Conservation (phyloP, 2,113 vertebrate species). For the Sylvia atricapilla region DNA sequence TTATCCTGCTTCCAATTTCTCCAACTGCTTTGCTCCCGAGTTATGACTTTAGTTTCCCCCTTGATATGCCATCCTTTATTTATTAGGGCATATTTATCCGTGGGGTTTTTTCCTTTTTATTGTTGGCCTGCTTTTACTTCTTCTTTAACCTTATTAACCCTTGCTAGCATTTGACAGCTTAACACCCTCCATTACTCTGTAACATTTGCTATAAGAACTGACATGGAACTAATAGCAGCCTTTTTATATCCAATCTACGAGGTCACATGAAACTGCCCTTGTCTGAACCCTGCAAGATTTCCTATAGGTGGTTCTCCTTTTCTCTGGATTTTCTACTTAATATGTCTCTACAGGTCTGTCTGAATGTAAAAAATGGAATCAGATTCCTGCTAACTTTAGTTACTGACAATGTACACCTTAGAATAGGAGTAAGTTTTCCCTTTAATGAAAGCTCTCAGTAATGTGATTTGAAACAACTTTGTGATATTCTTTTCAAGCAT, state of each 20-base stretch:
- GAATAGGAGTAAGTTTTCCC: conserved; percentile 61
- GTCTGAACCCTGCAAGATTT: conserved; percentile 74
- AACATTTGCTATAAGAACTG: conserved; percentile 75
- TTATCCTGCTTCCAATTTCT: conserved; percentile 6
- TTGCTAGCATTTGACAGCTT: conserved; percentile 81
- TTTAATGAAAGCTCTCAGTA: conserved; percentile 53
- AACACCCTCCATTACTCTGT: conserved; percentile 80
- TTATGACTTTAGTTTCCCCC: conserved; percentile 60
- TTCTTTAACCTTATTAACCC: conserved; percentile 87
- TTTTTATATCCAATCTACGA: conserved; percentile 78
- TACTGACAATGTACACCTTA: conserved; percentile 51
- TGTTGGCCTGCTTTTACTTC: conserved; percentile 76
- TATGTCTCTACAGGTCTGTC: conserved; percentile 71
- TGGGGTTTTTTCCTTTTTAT: conserved; percentile 51
- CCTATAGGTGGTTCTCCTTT: conserved; percentile 72
- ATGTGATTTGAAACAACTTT: conserved; percentile 66
- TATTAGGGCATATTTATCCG: conserved; percentile 73
- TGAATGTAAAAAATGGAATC: conserved; percentile 68
- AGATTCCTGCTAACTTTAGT: conserved; percentile 72
- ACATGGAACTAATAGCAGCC: conserved; percentile 80
- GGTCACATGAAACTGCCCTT: conserved; percentile 78
- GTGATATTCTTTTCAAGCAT: conserved; percentile 64
- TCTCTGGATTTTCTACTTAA: conserved; percentile 67
- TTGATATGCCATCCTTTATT: conserved; percentile 69
- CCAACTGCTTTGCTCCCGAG: conserved; percentile 4